A percentile compares a stretch with the other conserved stretches of the same genome.
These are phyloP conservation scores for Pandemis heparana DNA, from an alignment of 2,888 invertebrate genomes.

Conservation along the genomic window DNA sequence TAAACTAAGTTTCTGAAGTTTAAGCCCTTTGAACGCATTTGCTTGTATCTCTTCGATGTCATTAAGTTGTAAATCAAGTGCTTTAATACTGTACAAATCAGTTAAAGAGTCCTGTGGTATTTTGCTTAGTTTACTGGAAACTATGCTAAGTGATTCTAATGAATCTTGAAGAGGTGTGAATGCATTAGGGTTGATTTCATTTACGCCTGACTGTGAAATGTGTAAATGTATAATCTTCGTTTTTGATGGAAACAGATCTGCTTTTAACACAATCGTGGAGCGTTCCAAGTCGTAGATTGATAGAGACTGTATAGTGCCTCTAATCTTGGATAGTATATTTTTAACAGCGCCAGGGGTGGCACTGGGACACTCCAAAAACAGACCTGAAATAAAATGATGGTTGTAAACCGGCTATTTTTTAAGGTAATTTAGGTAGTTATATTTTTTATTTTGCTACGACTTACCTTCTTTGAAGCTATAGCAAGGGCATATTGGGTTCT, in stretches of 20 bases:
- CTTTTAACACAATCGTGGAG: slow-evolving; percentile 90
- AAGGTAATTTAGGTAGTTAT: neutral
- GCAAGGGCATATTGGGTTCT: slow-evolving; percentile 94
- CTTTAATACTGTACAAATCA: slow-evolving; percentile 89
- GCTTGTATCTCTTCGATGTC: slow-evolving; percentile 93
- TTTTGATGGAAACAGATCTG: slow-evolving; percentile 90
- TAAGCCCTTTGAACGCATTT: slow-evolving; percentile 93
- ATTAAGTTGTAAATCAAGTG: slow-evolving; percentile 94
- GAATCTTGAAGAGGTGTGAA: slow-evolving; percentile 89
- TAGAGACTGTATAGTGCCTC: slow-evolving; percentile 91
- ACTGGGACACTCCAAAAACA: slow-evolving; percentile 95
- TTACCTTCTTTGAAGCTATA: slow-evolving; percentile 95
- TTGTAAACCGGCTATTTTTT: neutral
- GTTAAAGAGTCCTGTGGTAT: slow-evolving; percentile 92
- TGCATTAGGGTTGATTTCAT: slow-evolving; percentile 89
- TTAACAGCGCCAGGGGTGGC: slow-evolving; percentile 91
- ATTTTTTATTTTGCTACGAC: slow-evolving; percentile 1
- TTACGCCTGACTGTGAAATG: slow-evolving; percentile 91
- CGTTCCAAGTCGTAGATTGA: slow-evolving; percentile 96
- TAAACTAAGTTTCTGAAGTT: slow-evolving; percentile 92
- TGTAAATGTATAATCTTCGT: slow-evolving; percentile 90
- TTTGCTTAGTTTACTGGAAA: slow-evolving; percentile 90
- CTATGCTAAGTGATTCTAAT: slow-evolving; percentile 90
- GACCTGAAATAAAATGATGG: slow-evolving; percentile 80
- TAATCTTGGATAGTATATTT: slow-evolving; percentile 89